These are phyloP conservation scores for Himalopsyche kuldschensis DNA, from an alignment of 2,888 invertebrate genomes.

Conservation along the genomic window DNA sequence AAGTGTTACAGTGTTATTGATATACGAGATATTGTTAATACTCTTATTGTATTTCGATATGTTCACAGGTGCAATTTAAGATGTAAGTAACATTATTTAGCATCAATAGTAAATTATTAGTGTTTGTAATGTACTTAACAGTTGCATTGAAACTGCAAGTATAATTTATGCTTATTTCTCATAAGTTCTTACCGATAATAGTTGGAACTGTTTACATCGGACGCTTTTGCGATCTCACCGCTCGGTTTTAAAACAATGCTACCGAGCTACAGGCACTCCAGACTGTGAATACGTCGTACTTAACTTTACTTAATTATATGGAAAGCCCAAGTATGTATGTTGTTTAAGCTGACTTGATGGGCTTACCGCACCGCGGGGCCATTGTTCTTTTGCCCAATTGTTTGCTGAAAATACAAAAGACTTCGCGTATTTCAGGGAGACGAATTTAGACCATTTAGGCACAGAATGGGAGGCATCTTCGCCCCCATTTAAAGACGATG, in stretches of 20 bases:
- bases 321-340: slow-evolving; percentile 26
- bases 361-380: slow-evolving; percentile 16
- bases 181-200: neutral
- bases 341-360: slow-evolving; percentile 19
- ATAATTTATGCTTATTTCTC: slow-evolving; percentile 7
- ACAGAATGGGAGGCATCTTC: slow-evolving; percentile 4
- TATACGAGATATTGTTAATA: too few relatives aligned
- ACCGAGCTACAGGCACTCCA: slow-evolving; percentile 9
- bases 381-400: slow-evolving; percentile 35
- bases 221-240: slow-evolving; percentile 9
- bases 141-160: neutral
- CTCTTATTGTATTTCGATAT: too few relatives aligned
- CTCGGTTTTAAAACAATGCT: slow-evolving; percentile 25
- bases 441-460: slow-evolving; percentile 9
- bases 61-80: too few relatives aligned
- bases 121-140: neutral
- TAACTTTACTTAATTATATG: slow-evolving; percentile 37
- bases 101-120: too few relatives aligned
- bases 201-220: neutral
- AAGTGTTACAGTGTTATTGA: too few relatives aligned
- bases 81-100: too few relatives aligned
- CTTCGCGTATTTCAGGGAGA: neutral
- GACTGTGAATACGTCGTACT: slow-evolving; percentile 27
- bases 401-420: slow-evolving; percentile 30
- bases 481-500: neutral